Conservation (phyloP, 2,888 invertebrate genomes). For the Pandemis corylana region DNA sequence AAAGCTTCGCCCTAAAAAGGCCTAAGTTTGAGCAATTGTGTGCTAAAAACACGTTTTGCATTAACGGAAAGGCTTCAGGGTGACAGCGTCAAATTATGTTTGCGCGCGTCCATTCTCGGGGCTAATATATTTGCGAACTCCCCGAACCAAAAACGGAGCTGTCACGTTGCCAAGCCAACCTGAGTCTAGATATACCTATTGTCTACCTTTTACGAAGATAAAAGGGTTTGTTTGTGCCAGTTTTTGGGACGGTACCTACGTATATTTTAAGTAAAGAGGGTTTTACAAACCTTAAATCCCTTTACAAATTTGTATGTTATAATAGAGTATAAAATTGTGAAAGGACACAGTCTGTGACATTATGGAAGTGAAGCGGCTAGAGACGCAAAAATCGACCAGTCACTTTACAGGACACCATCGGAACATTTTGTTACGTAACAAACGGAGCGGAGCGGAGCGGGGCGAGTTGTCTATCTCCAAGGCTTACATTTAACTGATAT, state of each 20-base stretch:
- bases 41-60: slow-evolving; percentile 10
- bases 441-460: no score
- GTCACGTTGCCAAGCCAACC: slow-evolving; percentile 35
- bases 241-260: slow-evolving; percentile 18
- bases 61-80: slow-evolving; percentile 24
- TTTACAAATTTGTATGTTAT: not conserved
- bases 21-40: not conserved
- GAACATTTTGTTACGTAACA: no score
- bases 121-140: slow-evolving; percentile 55
- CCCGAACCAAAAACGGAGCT: slow-evolving; percentile 9
- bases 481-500: no score
- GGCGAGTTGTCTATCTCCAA: no score
- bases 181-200: slow-evolving; percentile 22
- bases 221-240: slow-evolving; percentile 24
- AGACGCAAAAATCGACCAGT: no score
- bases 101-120: slow-evolving; percentile 50
- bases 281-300: not conserved
- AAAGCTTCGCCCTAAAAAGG: not conserved
- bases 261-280: slow-evolving; percentile 26
- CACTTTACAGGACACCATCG: no score
- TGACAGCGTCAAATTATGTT: slow-evolving; percentile 56
- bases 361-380: no score
- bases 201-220: slow-evolving; percentile 30
- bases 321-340: not conserved
- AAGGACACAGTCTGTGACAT: no score